phyloP scores from a whole-genome alignment of 2,888 invertebrate genomes.

The Zootermopsis nevadensis region DNA sequence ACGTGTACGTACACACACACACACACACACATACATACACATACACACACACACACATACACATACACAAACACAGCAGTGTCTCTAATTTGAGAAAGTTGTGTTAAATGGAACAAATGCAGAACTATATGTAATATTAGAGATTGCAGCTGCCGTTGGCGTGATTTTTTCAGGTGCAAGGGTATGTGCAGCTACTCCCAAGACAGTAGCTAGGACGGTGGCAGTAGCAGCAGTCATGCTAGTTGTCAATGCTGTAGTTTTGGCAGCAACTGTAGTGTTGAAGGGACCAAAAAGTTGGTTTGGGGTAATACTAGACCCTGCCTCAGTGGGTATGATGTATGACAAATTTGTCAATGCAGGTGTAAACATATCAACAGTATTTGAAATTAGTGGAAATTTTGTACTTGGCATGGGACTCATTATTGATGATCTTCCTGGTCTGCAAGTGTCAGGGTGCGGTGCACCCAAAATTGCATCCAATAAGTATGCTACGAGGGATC shows the following conservation, averaged over 20 bases:
- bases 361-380: neutral
- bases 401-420: neutral
- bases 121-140: slow-evolving; percentile 8
- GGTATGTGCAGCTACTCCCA: neutral
- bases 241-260: neutral
- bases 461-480: slow-evolving; percentile 68
- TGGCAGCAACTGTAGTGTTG: slow-evolving; percentile 10
- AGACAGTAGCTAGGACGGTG: slow-evolving; percentile 14
- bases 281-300: neutral
- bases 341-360: neutral
- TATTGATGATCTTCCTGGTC: neutral
- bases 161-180: slow-evolving; percentile 14
- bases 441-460: slow-evolving; percentile 58
- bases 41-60: no score
- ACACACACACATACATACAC: no score
- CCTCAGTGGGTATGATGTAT: neutral
- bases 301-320: neutral
- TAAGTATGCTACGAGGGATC: slow-evolving; percentile 85
- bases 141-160: neutral
- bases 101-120: neutral
- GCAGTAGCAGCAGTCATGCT: neutral
- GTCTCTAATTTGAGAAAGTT: neutral
- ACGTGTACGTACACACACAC: no score
- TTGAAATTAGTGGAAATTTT: slow-evolving; percentile 16
- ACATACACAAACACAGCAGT: neutral